phyloP scores from a whole-genome alignment of 1,140 invertebrate genomes.

The Rhagoletis pomonella region DNA sequence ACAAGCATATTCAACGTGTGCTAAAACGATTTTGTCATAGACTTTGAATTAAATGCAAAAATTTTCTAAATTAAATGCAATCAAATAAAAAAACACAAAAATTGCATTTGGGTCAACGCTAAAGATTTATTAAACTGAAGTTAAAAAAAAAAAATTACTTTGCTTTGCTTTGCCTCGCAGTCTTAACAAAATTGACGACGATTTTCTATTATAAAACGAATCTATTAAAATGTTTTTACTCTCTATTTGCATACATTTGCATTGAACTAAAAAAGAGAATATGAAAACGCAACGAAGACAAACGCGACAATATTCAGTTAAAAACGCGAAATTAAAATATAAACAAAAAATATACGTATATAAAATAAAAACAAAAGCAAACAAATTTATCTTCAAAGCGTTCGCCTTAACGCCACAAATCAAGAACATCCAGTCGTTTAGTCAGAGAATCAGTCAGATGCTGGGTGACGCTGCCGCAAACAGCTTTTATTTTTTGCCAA shows the following conservation, averaged over 20 bases:
- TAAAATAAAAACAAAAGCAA: neutral
- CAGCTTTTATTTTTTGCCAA: neutral
- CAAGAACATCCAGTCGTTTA: constrained; percentile 49
- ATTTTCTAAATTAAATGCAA: constrained; percentile 30
- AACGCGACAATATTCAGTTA: neutral
- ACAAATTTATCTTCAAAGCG: constrained; percentile 24
- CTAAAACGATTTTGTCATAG: neutral
- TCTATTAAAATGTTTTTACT: constrained; percentile 14
- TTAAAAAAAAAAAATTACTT: constrained; percentile 9
- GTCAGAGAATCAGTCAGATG: constrained; percentile 12
- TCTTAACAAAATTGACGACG: neutral
- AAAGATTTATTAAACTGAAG: constrained; percentile 10
- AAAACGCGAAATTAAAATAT: neutral
- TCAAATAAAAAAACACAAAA: neutral
- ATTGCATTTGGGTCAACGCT: constrained; percentile 45
- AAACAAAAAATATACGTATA: no score
- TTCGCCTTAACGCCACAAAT: constrained; percentile 42
- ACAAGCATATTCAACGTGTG: neutral
- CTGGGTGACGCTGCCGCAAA: neutral
- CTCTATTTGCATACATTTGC: constrained; percentile 37
- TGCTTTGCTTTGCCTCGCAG: neutral
- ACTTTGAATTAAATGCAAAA: neutral
- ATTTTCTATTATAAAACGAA: constrained; percentile 30
- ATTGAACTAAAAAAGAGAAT: constrained; percentile 28
- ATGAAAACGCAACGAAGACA: neutral